These are phyloP conservation scores for Drosophila anceps DNA, from an alignment of 2,888 invertebrate species.

Conservation along the genomic window DNA sequence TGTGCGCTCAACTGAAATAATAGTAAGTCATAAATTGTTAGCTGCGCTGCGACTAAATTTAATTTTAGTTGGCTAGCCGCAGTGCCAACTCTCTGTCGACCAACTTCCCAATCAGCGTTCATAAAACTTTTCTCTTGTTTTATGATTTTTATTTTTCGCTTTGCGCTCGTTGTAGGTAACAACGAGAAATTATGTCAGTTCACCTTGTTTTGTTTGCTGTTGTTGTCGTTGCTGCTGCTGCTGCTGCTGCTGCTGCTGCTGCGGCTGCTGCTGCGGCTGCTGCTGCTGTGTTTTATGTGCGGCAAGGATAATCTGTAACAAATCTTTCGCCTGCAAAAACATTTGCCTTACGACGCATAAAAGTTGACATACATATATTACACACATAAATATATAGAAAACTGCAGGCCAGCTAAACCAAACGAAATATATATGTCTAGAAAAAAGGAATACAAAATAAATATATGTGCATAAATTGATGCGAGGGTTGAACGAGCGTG, in stretches of 20 bases:
- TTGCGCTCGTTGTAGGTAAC: slow-evolving; percentile 47
- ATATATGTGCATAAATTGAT: slow-evolving; percentile 23
- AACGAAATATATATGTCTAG: slow-evolving; percentile 28
- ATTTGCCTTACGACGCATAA: slow-evolving; percentile 77
- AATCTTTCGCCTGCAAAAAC: slow-evolving; percentile 76
- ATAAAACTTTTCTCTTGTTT: slow-evolving; percentile 51
- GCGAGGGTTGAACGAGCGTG: slow-evolving; percentile 9
- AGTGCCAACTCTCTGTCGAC: slow-evolving; percentile 54
- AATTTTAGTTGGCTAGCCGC: slow-evolving; percentile 70
- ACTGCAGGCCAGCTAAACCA: slow-evolving; percentile 48
- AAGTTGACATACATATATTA: slow-evolving; percentile 64
- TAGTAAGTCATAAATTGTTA: slow-evolving; percentile 76
- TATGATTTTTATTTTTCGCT: slow-evolving; percentile 19
- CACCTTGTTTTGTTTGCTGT: slow-evolving; percentile 34
- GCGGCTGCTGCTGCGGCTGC: no score
- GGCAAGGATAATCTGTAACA: slow-evolving; percentile 73
- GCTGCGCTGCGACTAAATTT: slow-evolving; percentile 66
- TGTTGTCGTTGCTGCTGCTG: slow-evolving; percentile 10
- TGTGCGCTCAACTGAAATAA: slow-evolving; percentile 72
- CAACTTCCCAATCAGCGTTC: slow-evolving; percentile 58
- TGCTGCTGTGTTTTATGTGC: slow-evolving; percentile 48
- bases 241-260: slow-evolving; percentile 20
- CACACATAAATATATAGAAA: slow-evolving; percentile 25
- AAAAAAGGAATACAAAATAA: slow-evolving; percentile 14
- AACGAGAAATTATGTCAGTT: slow-evolving; percentile 62